These are phyloP conservation scores for Vanacampus margaritifer DNA, from an alignment of 2,113 vertebrate genomes.

Conservation along the genomic window DNA sequence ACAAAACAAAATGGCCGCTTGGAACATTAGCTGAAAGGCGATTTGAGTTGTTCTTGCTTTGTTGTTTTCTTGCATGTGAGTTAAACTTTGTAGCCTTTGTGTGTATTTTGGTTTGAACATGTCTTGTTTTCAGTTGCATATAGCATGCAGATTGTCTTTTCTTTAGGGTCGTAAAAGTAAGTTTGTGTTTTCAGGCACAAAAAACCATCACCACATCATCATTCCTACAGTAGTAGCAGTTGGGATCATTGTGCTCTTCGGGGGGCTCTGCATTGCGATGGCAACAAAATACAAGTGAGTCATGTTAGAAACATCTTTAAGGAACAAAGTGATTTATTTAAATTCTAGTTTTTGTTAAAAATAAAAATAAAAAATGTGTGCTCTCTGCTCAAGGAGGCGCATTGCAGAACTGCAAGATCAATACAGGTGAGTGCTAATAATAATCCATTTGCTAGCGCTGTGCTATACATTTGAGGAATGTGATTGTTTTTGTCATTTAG, in stretches of 20 bases:
- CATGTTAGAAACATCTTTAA: neutral
- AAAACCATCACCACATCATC: slow-evolving; percentile 55
- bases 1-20: no score
- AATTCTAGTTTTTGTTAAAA: neutral
- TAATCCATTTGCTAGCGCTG: neutral
- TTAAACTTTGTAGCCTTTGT: no score
- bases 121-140: neutral
- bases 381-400: slow-evolving; percentile 35
- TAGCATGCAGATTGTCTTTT: neutral
- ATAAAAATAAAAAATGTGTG: neutral
- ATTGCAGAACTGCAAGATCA: slow-evolving; percentile 56
- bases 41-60: no score
- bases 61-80: no score
- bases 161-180: neutral
- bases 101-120: neutral
- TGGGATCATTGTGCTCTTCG: slow-evolving; percentile 41
- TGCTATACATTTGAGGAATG: neutral
- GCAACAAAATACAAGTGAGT: slow-evolving; percentile 68
- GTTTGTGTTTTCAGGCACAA: slow-evolving; percentile 31
- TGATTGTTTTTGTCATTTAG: slow-evolving; percentile 27
- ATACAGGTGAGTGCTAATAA: slow-evolving; percentile 42
- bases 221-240: slow-evolving; percentile 44
- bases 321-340: neutral
- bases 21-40: no score
- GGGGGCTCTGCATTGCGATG: slow-evolving; percentile 48